Percentiles rank a stretch among this genome's conserved stretches.
These are phyloP conservation scores for Baccha elongata DNA, from an alignment of 2,888 invertebrate species.

Conservation along the genomic window DNA sequence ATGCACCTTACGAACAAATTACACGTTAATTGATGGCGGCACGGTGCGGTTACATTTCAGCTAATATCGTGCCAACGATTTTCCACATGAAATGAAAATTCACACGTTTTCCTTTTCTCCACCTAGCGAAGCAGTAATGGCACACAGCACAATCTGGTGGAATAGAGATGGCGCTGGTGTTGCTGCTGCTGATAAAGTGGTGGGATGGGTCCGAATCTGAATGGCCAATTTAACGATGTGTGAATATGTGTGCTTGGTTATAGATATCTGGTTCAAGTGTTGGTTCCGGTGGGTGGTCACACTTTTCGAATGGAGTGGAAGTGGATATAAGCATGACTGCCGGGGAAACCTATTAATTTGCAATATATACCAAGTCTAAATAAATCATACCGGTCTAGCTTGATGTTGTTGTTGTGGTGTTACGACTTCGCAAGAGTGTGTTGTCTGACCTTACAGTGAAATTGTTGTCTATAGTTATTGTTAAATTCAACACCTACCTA, in stretches of 20 bases:
- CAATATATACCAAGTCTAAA: neutral
- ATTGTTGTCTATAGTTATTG: conserved; percentile 45
- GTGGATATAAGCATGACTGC: conserved; percentile 26
- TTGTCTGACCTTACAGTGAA: conserved; percentile 20
- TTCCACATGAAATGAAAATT: conserved; percentile 71
- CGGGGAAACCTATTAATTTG: conserved; percentile 6
- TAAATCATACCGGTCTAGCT: conserved; percentile 39
- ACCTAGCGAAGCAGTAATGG: conserved; percentile 15
- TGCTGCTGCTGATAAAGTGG: conserved; percentile 39
- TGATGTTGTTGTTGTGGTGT: conserved; percentile 7
- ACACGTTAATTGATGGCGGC: conserved; percentile 72
- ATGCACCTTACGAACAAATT: conserved; percentile 67
- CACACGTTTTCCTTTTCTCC: conserved; percentile 58
- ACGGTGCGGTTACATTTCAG: conserved; percentile 56
- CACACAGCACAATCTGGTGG: conserved; percentile 25
- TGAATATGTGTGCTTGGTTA: conserved; percentile 52
- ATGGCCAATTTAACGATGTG: conserved; percentile 59
- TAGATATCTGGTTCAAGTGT: conserved; percentile 50
- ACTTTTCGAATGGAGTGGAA: conserved; percentile 28
- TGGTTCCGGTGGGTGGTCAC: conserved; percentile 72
- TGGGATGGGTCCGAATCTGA: conserved; percentile 63
- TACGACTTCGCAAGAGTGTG: neutral
- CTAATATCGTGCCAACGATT: conserved; percentile 66
- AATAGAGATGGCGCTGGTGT: conserved; percentile 21
- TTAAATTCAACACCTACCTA: conserved; percentile 67